A percentile compares a stretch with the other conserved stretches of the same genome.
Evolutionary conservation across 2,888 invertebrate genomes (phyloP).

Genomic region (Himalopsyche anomala): DNA sequence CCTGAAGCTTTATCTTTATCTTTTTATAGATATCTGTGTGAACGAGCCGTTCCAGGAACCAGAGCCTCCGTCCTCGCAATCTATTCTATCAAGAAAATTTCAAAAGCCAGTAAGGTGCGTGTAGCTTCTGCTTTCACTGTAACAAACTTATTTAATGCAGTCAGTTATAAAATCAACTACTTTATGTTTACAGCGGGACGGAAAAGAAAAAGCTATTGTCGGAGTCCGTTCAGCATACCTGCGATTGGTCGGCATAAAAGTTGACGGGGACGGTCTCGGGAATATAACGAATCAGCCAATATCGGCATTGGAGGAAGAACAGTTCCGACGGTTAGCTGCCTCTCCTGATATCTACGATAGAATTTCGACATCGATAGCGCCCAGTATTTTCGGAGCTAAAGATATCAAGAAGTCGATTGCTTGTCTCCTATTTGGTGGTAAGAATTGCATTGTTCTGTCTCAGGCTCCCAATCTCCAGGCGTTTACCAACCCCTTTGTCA

Average conservation of each 20-base stretch:
- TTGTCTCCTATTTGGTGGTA: conserved; percentile 94
- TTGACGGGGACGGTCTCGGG: conserved; percentile 88
- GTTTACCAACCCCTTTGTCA: no score
- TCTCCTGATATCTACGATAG: conserved; percentile 92
- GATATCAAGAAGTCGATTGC: conserved; percentile 99
- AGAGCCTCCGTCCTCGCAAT: conserved; percentile 95
- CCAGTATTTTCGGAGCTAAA: conserved; percentile 94
- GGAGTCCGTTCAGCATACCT: conserved; percentile 97
- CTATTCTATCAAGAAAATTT: conserved; percentile 95
- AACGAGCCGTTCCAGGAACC: conserved; percentile 97
- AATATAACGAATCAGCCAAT: conserved; percentile 76
- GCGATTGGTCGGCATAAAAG: conserved; percentile 93
- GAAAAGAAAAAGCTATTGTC: conserved; percentile 86
- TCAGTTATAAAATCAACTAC: conserved; percentile 3
- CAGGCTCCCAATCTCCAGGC: no score
- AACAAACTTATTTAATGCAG: not conserved
- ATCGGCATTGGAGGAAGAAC: conserved; percentile 78
- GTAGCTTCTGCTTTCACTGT: not conserved
- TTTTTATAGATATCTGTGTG: conserved; percentile 80
- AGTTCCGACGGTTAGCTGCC: conserved; percentile 89
- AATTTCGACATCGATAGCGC: conserved; percentile 93
- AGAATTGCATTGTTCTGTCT: not conserved
- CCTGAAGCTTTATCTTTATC: conserved; percentile 48
- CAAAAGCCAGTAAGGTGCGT: conserved; percentile 78
- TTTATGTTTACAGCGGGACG: conserved; percentile 76